Base-by-base conservation (phyloP, 1,140 invertebrate genomes). In the Bombus difficillimus region DNA sequence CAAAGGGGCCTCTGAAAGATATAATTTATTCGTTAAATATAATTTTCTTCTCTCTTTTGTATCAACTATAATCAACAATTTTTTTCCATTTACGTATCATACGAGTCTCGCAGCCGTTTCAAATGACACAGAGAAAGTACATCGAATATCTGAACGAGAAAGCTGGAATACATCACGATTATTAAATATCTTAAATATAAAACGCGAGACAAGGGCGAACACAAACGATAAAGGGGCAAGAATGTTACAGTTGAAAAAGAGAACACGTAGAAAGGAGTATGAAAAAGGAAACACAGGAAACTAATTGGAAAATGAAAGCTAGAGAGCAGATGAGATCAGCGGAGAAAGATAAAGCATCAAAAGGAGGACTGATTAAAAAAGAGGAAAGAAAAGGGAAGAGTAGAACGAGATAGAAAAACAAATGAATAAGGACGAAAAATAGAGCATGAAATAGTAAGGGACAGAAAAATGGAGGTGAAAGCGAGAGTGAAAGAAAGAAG, bases 401-500 rank as follows among this genome's bases (percentile, higher is more conserved):
- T 28, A 10, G 34, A 39, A 28, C 8, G 28, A 37, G 4, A 76
- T n/a, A n/a, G 34, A 59, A 39, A 39, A n/a, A 32, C 6, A 37
- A n/a, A 15, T 8, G 69, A 76, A 76, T 28, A 76, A 34, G 13
- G 74, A 39, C 15, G 53, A 32, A 59, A 76, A 76, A 39, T 25
- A 37, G 74, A 76, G 25, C 47, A 5, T 13, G 73, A 57, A 57
- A 32, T 28, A 28, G 15, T 22, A 37, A 64, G 39, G 15, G 75
- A 64, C 9, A 22, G 25, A 59, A 43, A 64, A 64, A 15, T 41
- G 75, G 32, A 28, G 28, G 37, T n/a, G 75, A 78, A 66, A 78
- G n/a, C 37, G 75, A 78, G 59, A 78, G 75, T 77, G 37, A 41
- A 64, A 32, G 57, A n/a, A n/a, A 28, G 32, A 53, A 47, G n/a